Evolutionary conservation across 2,113 vertebrate species (phyloP), one percentile per base, ranked within the genome.

Genomic region (Brachypteracias leptosomus): DNA sequence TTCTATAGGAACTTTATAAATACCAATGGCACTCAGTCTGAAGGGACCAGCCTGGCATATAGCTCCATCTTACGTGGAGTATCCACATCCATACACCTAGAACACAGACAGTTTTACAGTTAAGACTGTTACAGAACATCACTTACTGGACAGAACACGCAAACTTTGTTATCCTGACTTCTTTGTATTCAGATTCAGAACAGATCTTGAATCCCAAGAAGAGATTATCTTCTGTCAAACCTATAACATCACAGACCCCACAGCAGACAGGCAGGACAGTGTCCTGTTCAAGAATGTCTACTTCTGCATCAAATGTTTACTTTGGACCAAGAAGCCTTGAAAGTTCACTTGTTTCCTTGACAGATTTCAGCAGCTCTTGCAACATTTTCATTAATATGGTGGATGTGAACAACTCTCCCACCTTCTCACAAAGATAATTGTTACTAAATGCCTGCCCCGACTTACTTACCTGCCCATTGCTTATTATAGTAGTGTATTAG

Each of bases 281-380:
- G 18, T 58, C 49, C 49, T 78, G 25, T 29, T 44, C 22, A 49
- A 62, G 46, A 77, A 65, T 38, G 5, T 33, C 59, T 86, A 24
- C 44, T 84, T 80, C 68, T 54, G 51, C 65, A 74, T n/a, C n/a
- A 67, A 63, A 14, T 14, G 33, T 31, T 89, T 83, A 20, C 17
- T 71, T 61, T 19, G 47, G 7, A 8, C 42, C 49, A 84, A n/a
- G 22, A 84, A 73, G 18, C 36, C 46, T 67, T 62, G 22, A 16
- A 42, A 42, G 21, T 36, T 74, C 35, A 17, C 20, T 57, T 31
- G 10, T 51, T 92, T 92, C 68, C 5, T 70, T 54, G 93, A 58
- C 95, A 98, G 97, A 97, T 80, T 89, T 98, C 19, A 98, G 98
- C 92, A 98, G 96, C 75, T 98, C 96, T 38, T 98, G 97, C 55